Evolutionary conservation across 2,888 invertebrate species (phyloP).

Genomic region (Dexiosoma caninum): DNA sequence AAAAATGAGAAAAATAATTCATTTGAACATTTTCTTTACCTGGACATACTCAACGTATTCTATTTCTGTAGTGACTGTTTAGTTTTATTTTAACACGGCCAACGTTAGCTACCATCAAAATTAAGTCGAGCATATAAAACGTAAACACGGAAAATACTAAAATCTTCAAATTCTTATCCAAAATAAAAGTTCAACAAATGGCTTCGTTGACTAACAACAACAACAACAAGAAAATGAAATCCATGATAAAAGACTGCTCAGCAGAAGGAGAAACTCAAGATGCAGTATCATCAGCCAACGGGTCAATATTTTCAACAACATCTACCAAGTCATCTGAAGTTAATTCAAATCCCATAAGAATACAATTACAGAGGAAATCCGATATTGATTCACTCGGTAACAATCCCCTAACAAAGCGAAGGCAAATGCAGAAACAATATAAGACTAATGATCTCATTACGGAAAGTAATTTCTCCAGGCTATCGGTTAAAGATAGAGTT

Average conservation of each 20-base stretch:
- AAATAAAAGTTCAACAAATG: conserved; percentile 72
- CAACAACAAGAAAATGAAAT: too few relatives aligned
- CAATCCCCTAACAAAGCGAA: neutral
- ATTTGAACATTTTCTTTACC: too few relatives aligned
- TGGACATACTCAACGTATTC: too few relatives aligned
- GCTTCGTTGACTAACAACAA: conserved; percentile 73
- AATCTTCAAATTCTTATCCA: conserved; percentile 58
- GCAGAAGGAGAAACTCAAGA: conserved; percentile 57
- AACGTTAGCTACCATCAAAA: too few relatives aligned
- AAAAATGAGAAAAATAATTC: too few relatives aligned
- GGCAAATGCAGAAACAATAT: conserved; percentile 32
- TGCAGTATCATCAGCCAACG: neutral
- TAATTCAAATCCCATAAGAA: conserved; percentile 42
- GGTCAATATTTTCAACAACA: conserved; percentile 24
- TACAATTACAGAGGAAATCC: conserved; percentile 5
- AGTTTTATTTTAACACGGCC: too few relatives aligned
- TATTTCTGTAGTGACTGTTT: too few relatives aligned
- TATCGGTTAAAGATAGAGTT: conserved; percentile 75
- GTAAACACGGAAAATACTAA: conserved; percentile 27
- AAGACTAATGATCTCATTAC: conserved; percentile 69
- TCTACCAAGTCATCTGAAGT: conserved; percentile 49
- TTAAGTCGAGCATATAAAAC: too few relatives aligned
- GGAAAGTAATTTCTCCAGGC: conserved; percentile 72
- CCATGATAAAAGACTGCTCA: conserved; percentile 66
- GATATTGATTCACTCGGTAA: conserved; percentile 52